Percentiles rank a stretch among this genome's conserved stretches.
Conservation (phyloP, 2,113 vertebrate genomes). For the Petrocephalus zakoni region DNA sequence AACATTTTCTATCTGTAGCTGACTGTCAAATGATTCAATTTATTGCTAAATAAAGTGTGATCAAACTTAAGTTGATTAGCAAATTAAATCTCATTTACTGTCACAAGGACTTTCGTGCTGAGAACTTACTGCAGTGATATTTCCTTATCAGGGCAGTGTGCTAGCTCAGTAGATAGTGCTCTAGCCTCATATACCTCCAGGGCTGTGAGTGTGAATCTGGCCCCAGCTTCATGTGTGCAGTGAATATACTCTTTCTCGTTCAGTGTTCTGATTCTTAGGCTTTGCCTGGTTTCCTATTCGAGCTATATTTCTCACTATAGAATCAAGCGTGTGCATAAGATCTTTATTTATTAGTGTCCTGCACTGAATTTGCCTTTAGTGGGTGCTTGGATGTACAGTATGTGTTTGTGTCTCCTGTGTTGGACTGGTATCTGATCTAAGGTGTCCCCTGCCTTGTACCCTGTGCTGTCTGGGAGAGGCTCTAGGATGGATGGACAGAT, state of each 20-base stretch:
- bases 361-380: not conserved
- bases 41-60: not conserved
- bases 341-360: not conserved
- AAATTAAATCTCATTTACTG: slow-evolving; percentile 2
- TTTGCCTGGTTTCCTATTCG: not conserved
- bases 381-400: not conserved
- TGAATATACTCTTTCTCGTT: not conserved
- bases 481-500: not conserved
- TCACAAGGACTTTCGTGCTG: not conserved
- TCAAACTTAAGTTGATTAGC: slow-evolving; percentile 2
- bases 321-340: not conserved
- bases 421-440: not conserved
- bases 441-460: not conserved
- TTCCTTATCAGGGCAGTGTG: not conserved
- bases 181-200: not conserved
- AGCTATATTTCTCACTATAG: not conserved
- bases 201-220: not conserved
- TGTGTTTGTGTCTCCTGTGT: not conserved
- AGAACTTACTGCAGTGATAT: not conserved
- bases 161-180: not conserved
- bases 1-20: not conserved
- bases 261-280: not conserved
- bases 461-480: not conserved
- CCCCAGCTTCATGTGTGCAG: not conserved
- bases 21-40: not conserved